Evolutionary conservation across 2,797 vertebrate species (phyloP).

Genomic region (Danio kyathit): DNA sequence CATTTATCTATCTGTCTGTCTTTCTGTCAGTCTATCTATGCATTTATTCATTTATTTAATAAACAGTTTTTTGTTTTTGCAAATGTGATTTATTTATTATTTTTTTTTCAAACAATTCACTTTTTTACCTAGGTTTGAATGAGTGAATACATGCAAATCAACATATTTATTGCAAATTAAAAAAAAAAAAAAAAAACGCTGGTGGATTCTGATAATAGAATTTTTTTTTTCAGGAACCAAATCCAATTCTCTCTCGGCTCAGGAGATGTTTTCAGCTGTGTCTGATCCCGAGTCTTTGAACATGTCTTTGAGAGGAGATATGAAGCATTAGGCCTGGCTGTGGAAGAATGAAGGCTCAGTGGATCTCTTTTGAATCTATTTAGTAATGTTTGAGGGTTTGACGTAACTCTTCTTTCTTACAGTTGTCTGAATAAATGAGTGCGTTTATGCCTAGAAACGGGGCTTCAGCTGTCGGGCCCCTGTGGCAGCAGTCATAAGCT

Average conservation of each 20-base stretch:
- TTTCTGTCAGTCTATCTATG: too few relatives aligned
- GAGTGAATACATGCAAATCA: background rate
- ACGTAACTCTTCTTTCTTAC: conserved; percentile 47
- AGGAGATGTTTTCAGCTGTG: conserved; percentile 1
- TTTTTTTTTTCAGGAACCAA: background rate
- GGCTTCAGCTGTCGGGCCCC: conserved; percentile 34
- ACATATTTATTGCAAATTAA: background rate
- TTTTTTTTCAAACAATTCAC: too few relatives aligned
- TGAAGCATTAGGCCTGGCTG: conserved; percentile 61
- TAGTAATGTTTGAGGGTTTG: conserved; percentile 59
- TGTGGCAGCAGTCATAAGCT: conserved; percentile 14
- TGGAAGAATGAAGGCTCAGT: conserved; percentile 60
- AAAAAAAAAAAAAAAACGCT: background rate
- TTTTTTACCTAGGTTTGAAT: too few relatives aligned
- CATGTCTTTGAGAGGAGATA: conserved; percentile 72
- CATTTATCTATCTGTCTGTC: too few relatives aligned
- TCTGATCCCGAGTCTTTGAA: conserved; percentile 38
- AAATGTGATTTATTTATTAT: too few relatives aligned
- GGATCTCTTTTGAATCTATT: conserved; percentile 62
- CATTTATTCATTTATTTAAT: too few relatives aligned
- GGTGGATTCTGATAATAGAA: background rate
- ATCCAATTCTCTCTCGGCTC: conserved; percentile 14
- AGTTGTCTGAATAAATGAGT: conserved; percentile 62
- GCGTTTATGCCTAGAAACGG: conserved; percentile 23
- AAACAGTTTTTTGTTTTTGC: too few relatives aligned